phyloP scores from a whole-genome alignment of 2,888 invertebrate genomes.

The Sminthurinus aureus region DNA sequence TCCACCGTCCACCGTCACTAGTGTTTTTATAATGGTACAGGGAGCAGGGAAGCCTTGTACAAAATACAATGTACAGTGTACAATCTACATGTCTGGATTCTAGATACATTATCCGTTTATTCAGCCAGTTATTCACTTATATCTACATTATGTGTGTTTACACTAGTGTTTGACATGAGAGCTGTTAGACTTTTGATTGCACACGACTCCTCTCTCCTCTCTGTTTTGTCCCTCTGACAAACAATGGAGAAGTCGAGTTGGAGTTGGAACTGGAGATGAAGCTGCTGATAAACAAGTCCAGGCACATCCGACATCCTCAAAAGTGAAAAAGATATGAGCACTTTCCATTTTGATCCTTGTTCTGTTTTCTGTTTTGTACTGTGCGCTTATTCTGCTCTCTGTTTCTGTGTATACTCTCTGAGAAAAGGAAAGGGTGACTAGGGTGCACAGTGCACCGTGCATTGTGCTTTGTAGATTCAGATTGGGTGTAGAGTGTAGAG shows the following conservation, averaged over 20 bases:
- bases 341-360: neutral
- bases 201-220: neutral
- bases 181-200: neutral
- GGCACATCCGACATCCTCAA: conserved; percentile 37
- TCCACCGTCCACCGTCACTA: too few relatives aligned
- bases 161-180: too few relatives aligned
- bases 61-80: too few relatives aligned
- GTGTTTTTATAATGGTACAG: too few relatives aligned
- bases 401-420: neutral
- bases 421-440: conserved; percentile 21
- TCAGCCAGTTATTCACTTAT: neutral
- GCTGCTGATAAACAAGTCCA: conserved; percentile 33
- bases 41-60: too few relatives aligned
- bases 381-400: neutral
- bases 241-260: neutral
- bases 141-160: neutral
- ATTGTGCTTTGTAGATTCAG: neutral
- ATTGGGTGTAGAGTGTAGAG: too few relatives aligned
- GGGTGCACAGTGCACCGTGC: neutral
- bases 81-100: too few relatives aligned
- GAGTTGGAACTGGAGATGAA: neutral
- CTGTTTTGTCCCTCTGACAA: neutral
- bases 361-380: neutral
- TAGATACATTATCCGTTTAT: too few relatives aligned
- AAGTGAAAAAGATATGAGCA: conserved; percentile 37